Base-by-base conservation (phyloP, 2,888 invertebrate species). In the Pyrocoelia pectoralis region DNA sequence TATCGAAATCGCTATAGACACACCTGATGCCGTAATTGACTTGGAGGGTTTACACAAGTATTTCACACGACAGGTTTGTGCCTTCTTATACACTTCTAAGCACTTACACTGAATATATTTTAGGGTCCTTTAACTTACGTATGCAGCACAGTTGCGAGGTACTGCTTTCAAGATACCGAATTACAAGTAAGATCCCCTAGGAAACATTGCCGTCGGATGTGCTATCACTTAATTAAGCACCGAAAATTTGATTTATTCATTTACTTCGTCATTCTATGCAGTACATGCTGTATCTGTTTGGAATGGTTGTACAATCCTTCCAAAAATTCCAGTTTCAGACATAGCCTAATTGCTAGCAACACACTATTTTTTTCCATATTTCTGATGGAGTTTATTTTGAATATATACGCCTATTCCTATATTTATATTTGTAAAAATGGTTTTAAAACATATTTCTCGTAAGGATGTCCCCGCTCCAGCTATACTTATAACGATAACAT, bases 1-100 rank as follows among this genome's bases (percentile, higher is more conserved):
- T 0, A 82, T 85, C 0, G 86, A 86, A 41, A 80, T 81, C 0
- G 84, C 85, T 0, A 82, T 84, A 0, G 85, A 86, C 59, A 81
- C 81, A 2, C 78, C 82, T 6, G 82, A 83, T 1, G 77, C 76
- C 55, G 71, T 83, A 51, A 84, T 85, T 40, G 73, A 74, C 51
- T 63, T 84, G 52, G 83, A 83, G 0, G 82, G 82, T 66, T 73
- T 85, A 1, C 83, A 82, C 1, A 76, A 77, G 46, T 41, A 29
- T 5, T 65, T 59, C 17, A 17, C 15, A 48, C 52, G 57, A 15
- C 59, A 59, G 14, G 59, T 64, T 1, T 24, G 60, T 67, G n/a
- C 10, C 15, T 49, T 18, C n/a, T 2, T 14, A 10, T 33, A 13
- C 10, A 6, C 10, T 1, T 13, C 24, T 24, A 24, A 6, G 3